Percentiles rank a stretch among this genome's conserved stretches.
Conservation (phyloP, 2,113 vertebrate species). For the Gavia stellata region DNA sequence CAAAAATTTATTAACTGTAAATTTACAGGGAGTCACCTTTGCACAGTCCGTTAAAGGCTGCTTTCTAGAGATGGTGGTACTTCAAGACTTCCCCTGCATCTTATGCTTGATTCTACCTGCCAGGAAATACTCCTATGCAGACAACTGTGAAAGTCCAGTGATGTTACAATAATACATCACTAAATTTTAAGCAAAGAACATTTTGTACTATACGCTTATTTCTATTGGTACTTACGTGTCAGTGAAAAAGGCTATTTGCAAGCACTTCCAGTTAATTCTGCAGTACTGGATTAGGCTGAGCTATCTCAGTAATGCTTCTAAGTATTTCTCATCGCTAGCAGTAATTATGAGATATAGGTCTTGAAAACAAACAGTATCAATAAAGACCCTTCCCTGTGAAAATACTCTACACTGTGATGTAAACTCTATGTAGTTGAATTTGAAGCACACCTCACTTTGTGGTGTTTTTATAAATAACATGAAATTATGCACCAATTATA, state of each 20-base stretch:
- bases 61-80: not conserved
- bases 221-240: not conserved
- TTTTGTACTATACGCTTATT: not conserved
- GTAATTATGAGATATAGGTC: not conserved
- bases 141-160: not conserved
- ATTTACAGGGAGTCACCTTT: not conserved
- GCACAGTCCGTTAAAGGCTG: not conserved
- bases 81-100: not conserved
- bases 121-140: not conserved
- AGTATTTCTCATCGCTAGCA: not conserved
- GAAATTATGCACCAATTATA: slow-evolving; percentile 1
- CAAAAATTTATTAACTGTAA: not conserved
- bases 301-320: not conserved
- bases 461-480: slow-evolving; percentile 40
- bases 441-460: not conserved
- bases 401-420: not conserved
- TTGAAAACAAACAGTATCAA: not conserved
- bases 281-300: not conserved
- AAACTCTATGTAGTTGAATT: not conserved
- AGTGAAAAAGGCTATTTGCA: not conserved
- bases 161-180: not conserved
- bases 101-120: not conserved
- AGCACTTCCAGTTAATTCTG: not conserved
- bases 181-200: not conserved
- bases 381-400: not conserved